A percentile compares a stretch with the other conserved stretches of the same genome.
Conservation (phyloP, 2,113 vertebrate genomes). For the Thermophis baileyi region DNA sequence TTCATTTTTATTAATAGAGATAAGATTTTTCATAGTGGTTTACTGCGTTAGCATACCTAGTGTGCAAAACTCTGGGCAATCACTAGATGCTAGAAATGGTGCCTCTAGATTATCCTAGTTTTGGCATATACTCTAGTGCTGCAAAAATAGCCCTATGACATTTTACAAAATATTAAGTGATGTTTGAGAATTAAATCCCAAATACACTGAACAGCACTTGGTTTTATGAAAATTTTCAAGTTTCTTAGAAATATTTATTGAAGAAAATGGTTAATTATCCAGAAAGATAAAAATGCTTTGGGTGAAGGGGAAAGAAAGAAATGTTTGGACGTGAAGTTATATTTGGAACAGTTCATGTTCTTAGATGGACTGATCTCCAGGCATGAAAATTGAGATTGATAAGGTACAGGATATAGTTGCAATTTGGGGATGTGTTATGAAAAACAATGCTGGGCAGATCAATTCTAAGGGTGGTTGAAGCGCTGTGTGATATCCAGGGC, state of each 20-base stretch:
- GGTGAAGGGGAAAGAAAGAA: background rate
- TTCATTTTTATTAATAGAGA: background rate
- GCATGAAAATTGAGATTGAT: background rate
- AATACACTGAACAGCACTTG: background rate
- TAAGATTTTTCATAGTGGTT: background rate
- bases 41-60: background rate
- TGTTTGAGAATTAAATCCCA: background rate
- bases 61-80: background rate
- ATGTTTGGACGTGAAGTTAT: background rate
- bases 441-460: background rate
- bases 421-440: background rate
- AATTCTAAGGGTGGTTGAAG: background rate
- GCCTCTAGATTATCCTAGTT: background rate
- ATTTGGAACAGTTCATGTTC: background rate
- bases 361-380: background rate
- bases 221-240: background rate
- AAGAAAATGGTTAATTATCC: background rate
- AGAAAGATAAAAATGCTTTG: background rate
- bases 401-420: background rate
- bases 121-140: background rate
- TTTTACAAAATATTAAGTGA: background rate
- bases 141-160: background rate
- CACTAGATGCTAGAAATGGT: background rate
- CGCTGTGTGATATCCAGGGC: background rate
- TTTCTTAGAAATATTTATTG: background rate